These are phyloP conservation scores for Lobophora halterata DNA, from an alignment of 2,888 invertebrate species.

Conservation along the genomic window DNA sequence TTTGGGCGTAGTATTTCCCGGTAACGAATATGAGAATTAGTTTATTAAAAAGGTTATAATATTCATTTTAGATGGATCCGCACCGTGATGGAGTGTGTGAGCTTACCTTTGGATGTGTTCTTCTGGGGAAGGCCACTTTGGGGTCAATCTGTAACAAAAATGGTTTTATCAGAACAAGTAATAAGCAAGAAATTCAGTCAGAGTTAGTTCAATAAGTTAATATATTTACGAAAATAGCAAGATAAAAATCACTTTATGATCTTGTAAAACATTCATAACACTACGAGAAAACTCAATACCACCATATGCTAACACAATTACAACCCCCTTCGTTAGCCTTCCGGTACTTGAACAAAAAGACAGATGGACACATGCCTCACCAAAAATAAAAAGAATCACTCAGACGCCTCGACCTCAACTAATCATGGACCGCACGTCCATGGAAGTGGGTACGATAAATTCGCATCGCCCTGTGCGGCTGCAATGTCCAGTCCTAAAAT, in stretches of 20 bases:
- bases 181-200: too few relatives aligned
- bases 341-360: slow-evolving; percentile 15
- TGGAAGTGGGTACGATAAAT: slow-evolving; percentile 64
- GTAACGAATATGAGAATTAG: slow-evolving; percentile 57
- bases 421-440: slow-evolving; percentile 65
- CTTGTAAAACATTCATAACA: slow-evolving; percentile 1
- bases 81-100: slow-evolving; percentile 45
- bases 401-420: slow-evolving; percentile 53
- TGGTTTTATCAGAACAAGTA: too few relatives aligned
- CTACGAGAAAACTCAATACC: slow-evolving; percentile 7
- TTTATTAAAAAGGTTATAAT: slow-evolving; percentile 62
- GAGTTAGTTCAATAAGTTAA: too few relatives aligned
- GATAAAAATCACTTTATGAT: too few relatives aligned
- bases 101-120: slow-evolving; percentile 99
- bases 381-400: slow-evolving; percentile 45
- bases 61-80: slow-evolving; percentile 55
- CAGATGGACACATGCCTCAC: slow-evolving; percentile 13
- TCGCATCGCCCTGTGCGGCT: slow-evolving; percentile 61
- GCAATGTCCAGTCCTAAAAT: slow-evolving; percentile 66
- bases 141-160: slow-evolving; percentile 95
- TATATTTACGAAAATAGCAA: too few relatives aligned
- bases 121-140: slow-evolving; percentile 99
- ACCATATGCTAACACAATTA: slow-evolving; percentile 15
- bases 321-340: slow-evolving; percentile 17
- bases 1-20: slow-evolving; percentile 41